Evolutionary conservation across 2,113 vertebrate genomes (phyloP), one percentile per base, ranked within the genome.

Genomic region (Myanophis thanlyinensis): DNA sequence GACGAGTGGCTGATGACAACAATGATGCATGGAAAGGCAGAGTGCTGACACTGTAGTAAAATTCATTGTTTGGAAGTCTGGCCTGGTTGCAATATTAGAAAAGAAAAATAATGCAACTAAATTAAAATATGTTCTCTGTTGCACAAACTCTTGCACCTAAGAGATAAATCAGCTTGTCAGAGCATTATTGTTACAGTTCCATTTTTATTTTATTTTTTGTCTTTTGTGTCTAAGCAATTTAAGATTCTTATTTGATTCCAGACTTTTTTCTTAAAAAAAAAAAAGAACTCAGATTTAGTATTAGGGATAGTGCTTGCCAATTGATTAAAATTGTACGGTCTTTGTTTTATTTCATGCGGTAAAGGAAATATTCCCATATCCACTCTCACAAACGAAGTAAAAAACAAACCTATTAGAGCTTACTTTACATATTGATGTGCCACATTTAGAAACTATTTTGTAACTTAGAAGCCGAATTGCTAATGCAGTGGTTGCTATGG

Each of bases 401-500:
- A 56, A 88, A 87, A 92, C 30, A 62, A 12, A 3, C 23, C 90
- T 80, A 91, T 94, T 13, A 3, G 93, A 93, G 84, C 90, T 96
- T 90, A n/a, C 0, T 4, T 93, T 94, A 87, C 8, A 87, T 59
- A 80, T 30, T 90, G 87, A 92, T 92, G 27, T 47, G 56, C 2
- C 2, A 88, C 89, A 91, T 89, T 94, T 87, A 90, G 86, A 96
- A 96, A 94, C 51, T 93, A 86, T 90, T 95, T 91, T 94, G 91
- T 92, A 93, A 84, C 90, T 0, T 1, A 56, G 93, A 94, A 96
- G 92, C 53, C 91, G 93, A 94, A 96, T 89, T 94, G 53, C 48
- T 94, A 95, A 92, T 92, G 22, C 89, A 85, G 87, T 0, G 44
- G 92, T 93, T 97, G 96, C 96, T 96, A 96, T 95, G 95, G 94